phyloP scores from a whole-genome alignment of 2,113 vertebrate species.

The Dipodomys spectabilis region DNA sequence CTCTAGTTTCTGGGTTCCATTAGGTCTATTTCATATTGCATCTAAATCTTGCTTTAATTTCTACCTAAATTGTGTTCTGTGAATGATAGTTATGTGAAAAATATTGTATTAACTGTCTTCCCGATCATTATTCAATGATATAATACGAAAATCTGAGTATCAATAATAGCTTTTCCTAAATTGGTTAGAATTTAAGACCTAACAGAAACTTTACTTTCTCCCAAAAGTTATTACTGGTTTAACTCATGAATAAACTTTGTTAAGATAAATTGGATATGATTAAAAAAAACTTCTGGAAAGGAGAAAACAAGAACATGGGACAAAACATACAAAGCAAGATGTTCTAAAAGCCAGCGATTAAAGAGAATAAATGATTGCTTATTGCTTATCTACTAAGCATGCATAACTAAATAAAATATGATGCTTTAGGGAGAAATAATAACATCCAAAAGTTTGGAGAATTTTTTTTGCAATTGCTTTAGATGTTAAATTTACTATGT shows the following conservation, averaged over 20 bases:
- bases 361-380: constrained; percentile 25
- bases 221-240: constrained; percentile 31
- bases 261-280: constrained; percentile 28
- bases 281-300: constrained; percentile 42
- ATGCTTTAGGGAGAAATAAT: constrained; percentile 9
- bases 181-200: constrained; percentile 43
- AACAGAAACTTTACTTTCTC: neutral
- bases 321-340: neutral
- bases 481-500: constrained; percentile 31
- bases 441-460: constrained; percentile 20
- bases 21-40: neutral
- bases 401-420: constrained; percentile 42
- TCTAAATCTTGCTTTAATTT: constrained; percentile 40
- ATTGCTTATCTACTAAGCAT: constrained; percentile 16
- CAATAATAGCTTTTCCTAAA: constrained; percentile 40
- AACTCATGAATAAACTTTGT: constrained; percentile 29
- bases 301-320: neutral
- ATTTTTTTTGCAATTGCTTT: constrained; percentile 23
- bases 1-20: constrained; percentile 37
- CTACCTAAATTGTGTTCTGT: constrained; percentile 27
- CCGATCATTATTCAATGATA: constrained; percentile 21
- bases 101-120: neutral
- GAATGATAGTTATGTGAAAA: constrained; percentile 43
- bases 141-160: constrained; percentile 41
- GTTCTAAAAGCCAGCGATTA: constrained; percentile 30